These are phyloP conservation scores for Ctenomys sociabilis DNA, from an alignment of 2,113 vertebrate genomes.

Conservation along the genomic window DNA sequence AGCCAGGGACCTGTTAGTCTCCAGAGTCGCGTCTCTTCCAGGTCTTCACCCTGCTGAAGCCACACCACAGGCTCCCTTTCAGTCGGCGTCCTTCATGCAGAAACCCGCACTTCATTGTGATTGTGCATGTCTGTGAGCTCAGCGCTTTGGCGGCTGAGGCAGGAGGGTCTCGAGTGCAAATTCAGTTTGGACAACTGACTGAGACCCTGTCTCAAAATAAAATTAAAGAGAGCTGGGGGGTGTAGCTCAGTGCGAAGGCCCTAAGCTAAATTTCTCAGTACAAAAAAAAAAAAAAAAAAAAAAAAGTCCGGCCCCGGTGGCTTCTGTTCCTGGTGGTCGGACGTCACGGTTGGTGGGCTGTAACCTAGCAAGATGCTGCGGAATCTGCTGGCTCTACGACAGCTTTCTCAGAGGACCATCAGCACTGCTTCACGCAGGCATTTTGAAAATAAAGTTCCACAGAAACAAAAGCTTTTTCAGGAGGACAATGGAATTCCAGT, in stretches of 20 bases:
- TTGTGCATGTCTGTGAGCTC: neutral
- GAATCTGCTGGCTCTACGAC: too few species aligned
- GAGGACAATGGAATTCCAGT: too few species aligned
- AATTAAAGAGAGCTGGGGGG: neutral
- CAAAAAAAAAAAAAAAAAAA: neutral
- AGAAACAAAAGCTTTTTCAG: too few species aligned
- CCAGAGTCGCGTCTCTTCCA: neutral
- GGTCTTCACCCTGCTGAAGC: accelerated
- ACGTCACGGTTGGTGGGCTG: too few species aligned
- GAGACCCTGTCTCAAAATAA: neutral
- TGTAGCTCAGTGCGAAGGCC: neutral
- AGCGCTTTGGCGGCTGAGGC: neutral
- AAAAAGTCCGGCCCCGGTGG: too few species aligned
- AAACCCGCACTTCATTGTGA: neutral
- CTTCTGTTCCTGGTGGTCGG: too few species aligned
- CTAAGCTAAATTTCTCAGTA: neutral
- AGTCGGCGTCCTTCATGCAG: neutral
- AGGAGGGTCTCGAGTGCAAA: neutral
- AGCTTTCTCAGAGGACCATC: too few species aligned
- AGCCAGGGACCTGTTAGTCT: neutral
- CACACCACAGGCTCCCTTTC: accelerated
- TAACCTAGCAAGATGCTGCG: too few species aligned
- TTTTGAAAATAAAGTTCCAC: too few species aligned
- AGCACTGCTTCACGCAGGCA: too few species aligned
- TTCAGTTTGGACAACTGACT: neutral